Conservation (phyloP, 2,797 vertebrate genomes). For the Rhabdophis nuchalis region DNA sequence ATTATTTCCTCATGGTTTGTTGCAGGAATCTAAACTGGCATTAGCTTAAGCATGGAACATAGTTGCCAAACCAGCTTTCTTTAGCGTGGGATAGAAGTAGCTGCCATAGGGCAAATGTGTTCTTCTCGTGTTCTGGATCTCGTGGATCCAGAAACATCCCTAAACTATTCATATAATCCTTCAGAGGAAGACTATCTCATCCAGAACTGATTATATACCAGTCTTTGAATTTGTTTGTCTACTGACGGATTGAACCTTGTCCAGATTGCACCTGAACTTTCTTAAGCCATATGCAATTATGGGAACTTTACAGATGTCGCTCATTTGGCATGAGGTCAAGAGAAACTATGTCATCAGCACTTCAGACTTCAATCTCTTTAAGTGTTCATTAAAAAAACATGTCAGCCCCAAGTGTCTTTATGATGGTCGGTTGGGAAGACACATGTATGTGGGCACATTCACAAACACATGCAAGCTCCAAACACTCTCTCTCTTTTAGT, state of each 20-base stretch:
- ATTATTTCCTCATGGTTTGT: not conserved
- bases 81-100: not conserved
- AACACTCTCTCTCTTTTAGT: not conserved
- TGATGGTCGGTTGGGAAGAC: not conserved
- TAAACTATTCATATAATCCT: not conserved
- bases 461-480: not conserved
- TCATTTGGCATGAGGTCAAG: not conserved
- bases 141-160: not conserved
- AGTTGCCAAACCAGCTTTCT: not conserved
- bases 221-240: not conserved
- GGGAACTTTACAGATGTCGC: not conserved
- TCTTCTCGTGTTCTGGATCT: not conserved
- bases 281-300: not conserved
- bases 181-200: not conserved
- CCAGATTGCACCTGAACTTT: not conserved
- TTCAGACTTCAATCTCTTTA: not conserved
- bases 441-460: not conserved
- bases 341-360: not conserved
- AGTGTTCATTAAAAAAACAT: not conserved
- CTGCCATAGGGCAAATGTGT: not conserved
- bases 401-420: not conserved
- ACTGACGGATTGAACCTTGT: not conserved
- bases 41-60: not conserved
- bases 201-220: not conserved
- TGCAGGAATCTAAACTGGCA: not conserved